phyloP scores from a whole-genome alignment of 2,797 vertebrate species.

The Philypnodon macrostomus region DNA sequence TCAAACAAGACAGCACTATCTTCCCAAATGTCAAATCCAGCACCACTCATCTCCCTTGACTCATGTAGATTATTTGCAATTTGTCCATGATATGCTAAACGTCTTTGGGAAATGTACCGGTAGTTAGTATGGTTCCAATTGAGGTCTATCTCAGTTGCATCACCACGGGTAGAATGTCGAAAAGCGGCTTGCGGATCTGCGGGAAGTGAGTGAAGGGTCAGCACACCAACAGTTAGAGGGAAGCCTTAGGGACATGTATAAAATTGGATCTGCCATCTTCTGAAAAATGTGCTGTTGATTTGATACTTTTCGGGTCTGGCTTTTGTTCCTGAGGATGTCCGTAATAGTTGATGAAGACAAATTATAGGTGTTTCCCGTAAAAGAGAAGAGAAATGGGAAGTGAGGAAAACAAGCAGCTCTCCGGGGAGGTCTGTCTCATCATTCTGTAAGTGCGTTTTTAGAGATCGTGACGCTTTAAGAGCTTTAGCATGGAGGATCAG shows the following conservation, averaged over 20 bases:
- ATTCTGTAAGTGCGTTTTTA: constrained; percentile 41
- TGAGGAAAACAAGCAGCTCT: constrained; percentile 29
- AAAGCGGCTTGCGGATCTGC: constrained; percentile 54
- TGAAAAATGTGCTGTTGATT: constrained; percentile 81
- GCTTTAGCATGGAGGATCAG: constrained; percentile 11
- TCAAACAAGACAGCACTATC: constrained; percentile 52
- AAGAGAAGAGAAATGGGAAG: constrained; percentile 38
- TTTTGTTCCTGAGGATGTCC: constrained; percentile 73
- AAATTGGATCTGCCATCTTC: constrained; percentile 85
- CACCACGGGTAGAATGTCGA: constrained; percentile 70
- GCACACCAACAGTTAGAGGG: constrained; percentile 72
- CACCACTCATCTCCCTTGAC: constrained; percentile 37
- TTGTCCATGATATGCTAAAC: constrained; percentile 33
- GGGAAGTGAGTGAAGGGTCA: constrained; percentile 76
- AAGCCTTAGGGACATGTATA: constrained; percentile 75
- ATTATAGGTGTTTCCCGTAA: constrained; percentile 69
- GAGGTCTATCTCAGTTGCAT: constrained; percentile 45
- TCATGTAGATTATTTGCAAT: constrained; percentile 59
- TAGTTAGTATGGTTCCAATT: constrained; percentile 52
- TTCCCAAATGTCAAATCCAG: constrained; percentile 45
- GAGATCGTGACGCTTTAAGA: constrained; percentile 17
- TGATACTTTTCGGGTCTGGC: constrained; percentile 72
- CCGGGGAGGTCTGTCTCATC: constrained; percentile 39
- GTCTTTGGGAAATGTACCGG: constrained; percentile 47
- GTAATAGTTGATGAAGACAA: constrained; percentile 81